These are phyloP conservation scores for Orchestia grillus DNA, from an alignment of 1,140 invertebrate species.

Conservation along the genomic window DNA sequence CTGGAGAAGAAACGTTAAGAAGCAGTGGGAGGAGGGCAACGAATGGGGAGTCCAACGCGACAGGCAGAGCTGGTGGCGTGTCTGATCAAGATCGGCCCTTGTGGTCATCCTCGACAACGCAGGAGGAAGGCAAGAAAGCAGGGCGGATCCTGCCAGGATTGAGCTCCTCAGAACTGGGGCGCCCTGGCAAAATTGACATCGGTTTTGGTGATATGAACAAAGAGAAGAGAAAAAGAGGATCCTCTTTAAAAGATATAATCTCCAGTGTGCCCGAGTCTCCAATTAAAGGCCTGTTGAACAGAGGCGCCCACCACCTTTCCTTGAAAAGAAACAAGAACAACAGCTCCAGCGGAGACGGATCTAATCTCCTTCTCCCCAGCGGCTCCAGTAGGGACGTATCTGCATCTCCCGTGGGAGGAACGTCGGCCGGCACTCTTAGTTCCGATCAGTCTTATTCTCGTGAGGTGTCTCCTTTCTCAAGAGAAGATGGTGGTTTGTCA, in stretches of 20 bases:
- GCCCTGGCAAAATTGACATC: constrained; percentile 6
- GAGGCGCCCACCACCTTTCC: constrained; percentile 36
- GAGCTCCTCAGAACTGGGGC: constrained; percentile 37
- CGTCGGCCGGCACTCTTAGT: neutral
- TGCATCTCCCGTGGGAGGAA: neutral
- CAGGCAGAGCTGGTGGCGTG: neutral
- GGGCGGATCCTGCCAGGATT: neutral
- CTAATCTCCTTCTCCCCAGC: neutral
- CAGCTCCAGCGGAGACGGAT: neutral
- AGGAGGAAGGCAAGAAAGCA: neutral
- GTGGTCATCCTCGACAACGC: neutral
- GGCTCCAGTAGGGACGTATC: constrained; percentile 21
- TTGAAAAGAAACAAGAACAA: neutral
- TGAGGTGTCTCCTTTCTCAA: neutral
- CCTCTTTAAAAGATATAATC: constrained; percentile 37
- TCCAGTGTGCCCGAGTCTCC: constrained; percentile 44
- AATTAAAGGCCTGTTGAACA: constrained; percentile 16
- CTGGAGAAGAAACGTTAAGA: neutral
- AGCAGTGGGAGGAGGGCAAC: neutral
- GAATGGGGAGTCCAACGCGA: neutral
- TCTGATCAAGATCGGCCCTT: neutral
- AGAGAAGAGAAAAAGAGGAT: constrained; percentile 44
- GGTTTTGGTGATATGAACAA: constrained; percentile 38
- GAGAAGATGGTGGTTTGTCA: constrained; percentile 12
- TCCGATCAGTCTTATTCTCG: neutral